phyloP scores from a whole-genome alignment of 35 echinoderm and acorn worm genomes.

The Diadema setosum region DNA sequence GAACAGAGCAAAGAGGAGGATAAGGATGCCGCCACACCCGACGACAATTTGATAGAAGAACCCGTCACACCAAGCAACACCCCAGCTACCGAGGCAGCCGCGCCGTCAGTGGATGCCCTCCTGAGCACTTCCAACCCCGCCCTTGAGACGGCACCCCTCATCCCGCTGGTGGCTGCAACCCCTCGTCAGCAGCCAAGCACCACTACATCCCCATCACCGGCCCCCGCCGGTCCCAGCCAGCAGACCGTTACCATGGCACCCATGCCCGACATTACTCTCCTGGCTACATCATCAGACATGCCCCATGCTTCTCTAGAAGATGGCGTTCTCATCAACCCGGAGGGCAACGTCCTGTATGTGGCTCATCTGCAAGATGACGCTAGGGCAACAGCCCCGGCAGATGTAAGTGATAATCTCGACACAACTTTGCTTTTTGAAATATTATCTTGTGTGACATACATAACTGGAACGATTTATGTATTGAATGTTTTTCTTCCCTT shows the following conservation, averaged over 20 bases:
- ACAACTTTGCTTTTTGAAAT: too few species aligned
- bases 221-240: background rate
- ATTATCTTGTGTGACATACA: too few species aligned
- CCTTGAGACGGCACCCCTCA: slow-evolving; percentile 68
- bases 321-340: background rate
- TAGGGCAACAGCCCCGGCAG: too few species aligned
- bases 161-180: slow-evolving; percentile 49
- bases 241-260: background rate
- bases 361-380: too few species aligned
- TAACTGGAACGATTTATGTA: too few species aligned
- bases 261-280: slow-evolving; percentile 11
- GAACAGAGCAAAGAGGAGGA: background rate
- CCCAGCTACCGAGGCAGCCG: background rate
- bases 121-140: slow-evolving; percentile 64
- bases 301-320: background rate
- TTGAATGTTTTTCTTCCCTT: too few species aligned
- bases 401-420: too few species aligned
- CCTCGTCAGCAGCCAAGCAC: background rate
- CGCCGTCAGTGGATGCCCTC: slow-evolving; percentile 60
- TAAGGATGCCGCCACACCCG: background rate
- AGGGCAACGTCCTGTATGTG: slow-evolving; percentile 38
- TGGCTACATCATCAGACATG: background rate
- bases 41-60: too few species aligned
- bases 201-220: background rate
- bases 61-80: too few species aligned